Percentiles rank a stretch among this genome's conserved stretches.
These are phyloP conservation scores for Poecilia picta DNA, from an alignment of 2,797 vertebrate species.

Conservation along the genomic window DNA sequence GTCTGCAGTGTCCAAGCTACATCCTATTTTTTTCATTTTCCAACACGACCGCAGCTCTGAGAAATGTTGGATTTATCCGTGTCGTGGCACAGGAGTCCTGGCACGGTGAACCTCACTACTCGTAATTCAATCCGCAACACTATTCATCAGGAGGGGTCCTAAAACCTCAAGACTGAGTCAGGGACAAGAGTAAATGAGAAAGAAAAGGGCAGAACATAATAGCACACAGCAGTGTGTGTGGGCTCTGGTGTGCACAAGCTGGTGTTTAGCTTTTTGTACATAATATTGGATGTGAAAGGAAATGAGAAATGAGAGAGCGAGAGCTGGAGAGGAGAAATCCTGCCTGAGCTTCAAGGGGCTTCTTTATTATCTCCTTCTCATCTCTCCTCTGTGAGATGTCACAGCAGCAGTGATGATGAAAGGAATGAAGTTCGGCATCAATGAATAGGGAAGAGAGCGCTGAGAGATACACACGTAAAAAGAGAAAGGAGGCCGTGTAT, in stretches of 20 bases:
- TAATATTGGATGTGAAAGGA: constrained; percentile 50
- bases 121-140: constrained; percentile 52
- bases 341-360: constrained; percentile 39
- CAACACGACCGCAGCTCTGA: constrained; percentile 36
- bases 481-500: constrained; percentile 27
- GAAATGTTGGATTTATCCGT: constrained; percentile 53
- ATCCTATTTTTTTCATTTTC: constrained; percentile 49
- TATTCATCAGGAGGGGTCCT: constrained; percentile 48
- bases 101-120: constrained; percentile 41
- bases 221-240: constrained; percentile 18
- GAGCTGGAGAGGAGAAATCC: constrained; percentile 32
- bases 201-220: constrained; percentile 36
- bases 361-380: constrained; percentile 48
- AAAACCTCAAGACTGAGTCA: constrained; percentile 32
- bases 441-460: constrained; percentile 7
- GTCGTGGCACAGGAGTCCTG: constrained; percentile 40
- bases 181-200: constrained; percentile 41
- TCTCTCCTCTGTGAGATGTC: constrained; percentile 46
- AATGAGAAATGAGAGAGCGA: constrained; percentile 39
- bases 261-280: constrained; percentile 40
- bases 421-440: constrained; percentile 44
- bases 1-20: constrained; percentile 53
- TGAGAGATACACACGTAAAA: not conserved
- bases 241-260: constrained; percentile 16
- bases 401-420: constrained; percentile 51